Evolutionary conservation across 2,888 invertebrate genomes (phyloP).

Genomic region (Holacanthella duospinosa): DNA sequence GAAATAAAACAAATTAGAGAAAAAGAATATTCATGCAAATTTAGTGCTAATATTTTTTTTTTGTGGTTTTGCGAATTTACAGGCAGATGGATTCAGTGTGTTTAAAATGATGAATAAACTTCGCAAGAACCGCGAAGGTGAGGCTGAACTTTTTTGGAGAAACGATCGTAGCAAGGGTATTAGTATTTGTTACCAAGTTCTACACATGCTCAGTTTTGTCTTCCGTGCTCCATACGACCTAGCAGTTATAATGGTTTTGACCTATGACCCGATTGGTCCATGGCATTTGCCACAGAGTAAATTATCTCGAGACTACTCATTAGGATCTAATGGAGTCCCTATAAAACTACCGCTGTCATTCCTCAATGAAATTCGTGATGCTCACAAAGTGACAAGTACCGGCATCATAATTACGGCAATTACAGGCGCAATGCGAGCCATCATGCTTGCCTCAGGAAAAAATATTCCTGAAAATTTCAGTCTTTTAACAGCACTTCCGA

Average conservation of each 20-base stretch:
- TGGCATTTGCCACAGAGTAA: constrained; percentile 27
- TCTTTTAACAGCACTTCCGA: constrained; percentile 16
- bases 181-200: no score
- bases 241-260: not conserved
- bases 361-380: constrained; percentile 20
- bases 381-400: constrained; percentile 20
- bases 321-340: constrained; percentile 10
- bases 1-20: no score
- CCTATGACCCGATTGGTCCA: constrained; percentile 25
- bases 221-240: constrained; percentile 13
- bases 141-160: not conserved
- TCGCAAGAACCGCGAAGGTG: no score
- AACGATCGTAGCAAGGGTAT: no score
- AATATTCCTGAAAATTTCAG: constrained; percentile 16
- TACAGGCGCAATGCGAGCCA: constrained; percentile 28
- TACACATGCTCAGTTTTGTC: not conserved
- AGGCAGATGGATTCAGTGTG: constrained; percentile 19
- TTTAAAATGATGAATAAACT: not conserved
- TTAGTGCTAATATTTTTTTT: no score
- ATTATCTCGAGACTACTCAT: constrained; percentile 16
- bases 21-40: no score
- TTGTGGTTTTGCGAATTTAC: no score
- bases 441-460: constrained; percentile 20
- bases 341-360: constrained; percentile 20
- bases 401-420: constrained; percentile 28